Base-by-base conservation (phyloP, 2,888 invertebrate species). In the Tricholauxania praeusta region DNA sequence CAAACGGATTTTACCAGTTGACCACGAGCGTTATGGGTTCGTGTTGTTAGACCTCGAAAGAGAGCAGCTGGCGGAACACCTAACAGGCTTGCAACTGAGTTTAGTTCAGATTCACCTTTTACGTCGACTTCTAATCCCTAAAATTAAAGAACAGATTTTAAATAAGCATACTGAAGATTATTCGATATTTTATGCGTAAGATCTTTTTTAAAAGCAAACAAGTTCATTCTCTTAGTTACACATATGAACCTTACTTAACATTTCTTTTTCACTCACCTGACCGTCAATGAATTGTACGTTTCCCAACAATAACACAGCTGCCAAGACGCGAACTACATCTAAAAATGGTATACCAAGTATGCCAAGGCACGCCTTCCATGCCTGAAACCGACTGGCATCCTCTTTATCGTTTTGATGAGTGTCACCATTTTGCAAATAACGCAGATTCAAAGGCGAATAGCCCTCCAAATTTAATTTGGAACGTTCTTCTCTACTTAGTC, bases 331-430 rank as follows among this genome's bases (percentile, higher is more conserved):
- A 71, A 97, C 94, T 63, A 98, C 96, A 88, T 98, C 97, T 86
- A 96, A 88, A 87, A 97, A 97, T 1, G 97, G 97, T 80, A 98
- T 97, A 52, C 97, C 97, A 70, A 98, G 90, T 67, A 96, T 94
- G 71, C 95, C 95, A 74, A 96, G 89, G 82, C 95, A 94, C 39
- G 95, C 93, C 89, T 96, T 97, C 97, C 97, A 97, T 0, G 95
- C 93, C 87, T 94, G 94, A 88, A 96, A 97, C 75, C 94, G 90
- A 79, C 90, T 85, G 60, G 93, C 89, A 88, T 94, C 92, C 88
- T 94, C 92, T 76, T 91, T 89, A 79, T 93, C 91, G 82, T 93
- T 91, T 87, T 94, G 93, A 74, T 90, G 88, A 51, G 91, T 91
- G 81, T 94, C 93, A 1, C 94, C 94, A 74, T 91, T 89, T 84